These are phyloP conservation scores for Phymastichus coffea DNA, from an alignment of 1,140 invertebrate species.

Conservation along the genomic window DNA sequence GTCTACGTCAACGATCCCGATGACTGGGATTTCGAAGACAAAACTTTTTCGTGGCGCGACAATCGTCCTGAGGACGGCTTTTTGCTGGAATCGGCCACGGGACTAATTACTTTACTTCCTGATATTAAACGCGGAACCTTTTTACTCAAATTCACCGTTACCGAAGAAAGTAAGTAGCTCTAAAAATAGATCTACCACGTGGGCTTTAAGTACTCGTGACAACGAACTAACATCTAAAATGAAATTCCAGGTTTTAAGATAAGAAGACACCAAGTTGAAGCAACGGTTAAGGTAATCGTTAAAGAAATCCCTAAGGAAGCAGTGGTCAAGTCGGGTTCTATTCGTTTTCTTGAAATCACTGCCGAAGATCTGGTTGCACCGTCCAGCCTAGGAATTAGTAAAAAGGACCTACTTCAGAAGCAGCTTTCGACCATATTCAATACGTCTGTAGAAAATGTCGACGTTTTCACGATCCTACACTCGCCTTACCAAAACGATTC, in stretches of 20 bases:
- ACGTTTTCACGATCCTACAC: slow-evolving; percentile 86
- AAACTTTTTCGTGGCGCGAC: slow-evolving; percentile 72
- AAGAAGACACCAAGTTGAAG: slow-evolving; percentile 65
- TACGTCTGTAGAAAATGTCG: slow-evolving; percentile 77
- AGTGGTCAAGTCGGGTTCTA: slow-evolving; percentile 85
- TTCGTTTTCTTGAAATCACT: slow-evolving; percentile 77
- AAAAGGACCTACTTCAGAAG: slow-evolving; percentile 67
- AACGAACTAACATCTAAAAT: too few relatives aligned
- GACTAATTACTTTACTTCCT: slow-evolving; percentile 81
- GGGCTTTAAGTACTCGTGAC: too few relatives aligned
- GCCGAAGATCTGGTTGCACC: slow-evolving; percentile 81
- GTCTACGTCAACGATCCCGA: slow-evolving; percentile 90
- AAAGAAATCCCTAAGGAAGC: slow-evolving; percentile 88
- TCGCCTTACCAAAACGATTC: slow-evolving; percentile 63
- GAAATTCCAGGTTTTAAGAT: slow-evolving; percentile 3
- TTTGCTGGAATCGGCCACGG: slow-evolving; percentile 67
- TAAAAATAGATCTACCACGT: neutral
- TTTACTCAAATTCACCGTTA: slow-evolving; percentile 69
- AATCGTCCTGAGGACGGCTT: slow-evolving; percentile 59
- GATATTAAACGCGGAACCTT: slow-evolving; percentile 71
- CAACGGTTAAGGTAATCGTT: slow-evolving; percentile 80
- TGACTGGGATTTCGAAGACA: slow-evolving; percentile 92
- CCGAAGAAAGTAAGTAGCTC: slow-evolving; percentile 59
- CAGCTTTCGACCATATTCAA: slow-evolving; percentile 72
- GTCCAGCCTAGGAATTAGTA: slow-evolving; percentile 64